Evolutionary conservation across 64 coral and sea anemone species (phyloP).

Genomic region (Anthopleura sola): DNA sequence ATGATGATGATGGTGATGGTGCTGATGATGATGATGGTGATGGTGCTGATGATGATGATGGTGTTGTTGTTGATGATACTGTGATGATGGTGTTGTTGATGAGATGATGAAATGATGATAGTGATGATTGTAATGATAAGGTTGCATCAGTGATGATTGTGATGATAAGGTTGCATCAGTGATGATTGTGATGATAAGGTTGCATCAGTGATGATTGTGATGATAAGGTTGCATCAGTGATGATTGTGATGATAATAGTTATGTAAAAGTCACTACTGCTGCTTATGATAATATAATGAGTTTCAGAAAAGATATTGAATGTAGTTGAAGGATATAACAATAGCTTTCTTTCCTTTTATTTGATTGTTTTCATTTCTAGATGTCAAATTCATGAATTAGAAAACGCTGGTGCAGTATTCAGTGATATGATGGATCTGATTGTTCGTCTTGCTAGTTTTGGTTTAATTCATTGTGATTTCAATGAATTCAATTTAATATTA

Average conservation of each 20-base stretch:
- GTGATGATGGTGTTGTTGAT: no score
- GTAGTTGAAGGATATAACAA: no score
- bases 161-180: background rate
- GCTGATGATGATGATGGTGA: no score
- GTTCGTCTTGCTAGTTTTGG: constrained; percentile 77
- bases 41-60: no score
- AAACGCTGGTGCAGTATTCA: constrained; percentile 68
- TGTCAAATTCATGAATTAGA: constrained; percentile 85
- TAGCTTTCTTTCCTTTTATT: background rate
- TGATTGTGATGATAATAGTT: background rate
- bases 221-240: no score
- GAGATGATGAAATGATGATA: no score
- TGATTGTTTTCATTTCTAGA: constrained; percentile 21
- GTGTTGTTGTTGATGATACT: no score
- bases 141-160: background rate
- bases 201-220: no score
- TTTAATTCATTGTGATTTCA: constrained; percentile 96
- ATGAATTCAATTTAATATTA: constrained; percentile 94
- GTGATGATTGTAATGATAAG: background rate
- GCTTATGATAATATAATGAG: no score
- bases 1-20: no score
- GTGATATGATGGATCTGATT: constrained; percentile 91
- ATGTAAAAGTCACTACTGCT: no score
- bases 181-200: background rate
- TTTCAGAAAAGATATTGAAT: no score